These are phyloP conservation scores for Gymnoscelis rufifasciata DNA, from an alignment of 2,888 invertebrate genomes.

Conservation along the genomic window DNA sequence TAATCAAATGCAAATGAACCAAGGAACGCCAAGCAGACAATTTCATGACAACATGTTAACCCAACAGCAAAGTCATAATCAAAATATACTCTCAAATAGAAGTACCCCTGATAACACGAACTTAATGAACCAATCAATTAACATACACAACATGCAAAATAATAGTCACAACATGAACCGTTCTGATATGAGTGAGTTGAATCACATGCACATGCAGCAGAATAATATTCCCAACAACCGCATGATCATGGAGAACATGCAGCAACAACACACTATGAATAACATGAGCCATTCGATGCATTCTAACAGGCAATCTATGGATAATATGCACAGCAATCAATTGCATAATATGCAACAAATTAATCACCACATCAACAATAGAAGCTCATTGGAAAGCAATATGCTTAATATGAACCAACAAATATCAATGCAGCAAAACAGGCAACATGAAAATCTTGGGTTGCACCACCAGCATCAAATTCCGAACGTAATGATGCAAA, in stretches of 20 bases:
- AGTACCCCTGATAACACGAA: conserved; percentile 59
- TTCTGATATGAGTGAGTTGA: conserved; percentile 58
- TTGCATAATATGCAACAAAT: conserved; percentile 69
- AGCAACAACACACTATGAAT: conserved; percentile 62
- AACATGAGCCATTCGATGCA: conserved; percentile 66
- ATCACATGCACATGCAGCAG: conserved; percentile 71
- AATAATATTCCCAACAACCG: conserved; percentile 67
- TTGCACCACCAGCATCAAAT: conserved; percentile 72
- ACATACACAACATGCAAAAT: conserved; percentile 58
- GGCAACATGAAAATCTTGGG: conserved; percentile 61
- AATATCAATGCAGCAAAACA: conserved; percentile 63
- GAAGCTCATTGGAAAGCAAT: conserved; percentile 60
- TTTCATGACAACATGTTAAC: conserved; percentile 64
- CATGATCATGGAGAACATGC: conserved; percentile 70
- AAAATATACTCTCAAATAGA: conserved; percentile 59
- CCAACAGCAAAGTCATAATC: conserved; percentile 57
- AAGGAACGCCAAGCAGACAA: conserved; percentile 48
- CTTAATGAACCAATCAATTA: conserved; percentile 64
- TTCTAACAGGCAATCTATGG: conserved; percentile 58
- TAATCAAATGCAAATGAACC: conserved; percentile 60
- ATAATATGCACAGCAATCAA: conserved; percentile 64
- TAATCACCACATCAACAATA: conserved; percentile 62
- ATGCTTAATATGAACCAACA: conserved; percentile 65
- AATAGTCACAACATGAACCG: conserved; percentile 61
- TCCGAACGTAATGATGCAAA: conserved; percentile 67